Evolutionary conservation across 2,113 vertebrate genomes (phyloP), one percentile per base, ranked within the genome.

Genomic region (Trachemys scripta): DNA sequence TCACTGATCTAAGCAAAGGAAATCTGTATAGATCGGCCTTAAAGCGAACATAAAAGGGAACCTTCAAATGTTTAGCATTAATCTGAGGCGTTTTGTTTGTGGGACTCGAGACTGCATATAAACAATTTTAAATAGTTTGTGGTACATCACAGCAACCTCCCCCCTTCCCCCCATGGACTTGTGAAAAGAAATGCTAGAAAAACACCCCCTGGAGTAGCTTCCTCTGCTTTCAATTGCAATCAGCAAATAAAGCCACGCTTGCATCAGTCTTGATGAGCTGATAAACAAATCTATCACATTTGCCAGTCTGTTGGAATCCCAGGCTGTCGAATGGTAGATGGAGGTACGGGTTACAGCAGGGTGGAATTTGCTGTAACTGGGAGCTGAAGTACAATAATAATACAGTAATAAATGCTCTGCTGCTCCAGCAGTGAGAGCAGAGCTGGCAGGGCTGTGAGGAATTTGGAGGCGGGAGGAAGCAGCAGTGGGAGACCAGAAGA

Each of bases 251-350:
- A 91, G 88, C 79, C 81, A 12, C 10, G 75, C 84, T 89, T 8
- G 80, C 96, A 88, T 97, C 84, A 76, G 45, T 97, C 96, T 93
- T 93, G 95, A 96, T 93, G 91, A 96, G 75, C 90, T 96, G 95
- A 96, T 98, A 97, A 98, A 97, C 96, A 98, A 95, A 97, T 98
- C 96, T 93, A 97, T 98, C 96, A 97, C 94, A 94, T 95, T 96
- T 95, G 93, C 93, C 85, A 96, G 90, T 86, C 96, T 91, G 97
- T 95, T 85, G 95, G 97, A 96, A 95, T 97, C 91, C 81, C 42
- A 56, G 59, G 82, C 92, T 93, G 72, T 80, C 89, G 96, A 96
- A 97, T 97, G 92, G 97, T 94, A 95, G 80, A 90, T 92, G 91
- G 93, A 96, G 83, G 94, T 78, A 94, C 95, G 95, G 93, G 96